These are phyloP conservation scores for Drosophila equinoxialis DNA, from an alignment of 1,140 invertebrate genomes.

Conservation along the genomic window DNA sequence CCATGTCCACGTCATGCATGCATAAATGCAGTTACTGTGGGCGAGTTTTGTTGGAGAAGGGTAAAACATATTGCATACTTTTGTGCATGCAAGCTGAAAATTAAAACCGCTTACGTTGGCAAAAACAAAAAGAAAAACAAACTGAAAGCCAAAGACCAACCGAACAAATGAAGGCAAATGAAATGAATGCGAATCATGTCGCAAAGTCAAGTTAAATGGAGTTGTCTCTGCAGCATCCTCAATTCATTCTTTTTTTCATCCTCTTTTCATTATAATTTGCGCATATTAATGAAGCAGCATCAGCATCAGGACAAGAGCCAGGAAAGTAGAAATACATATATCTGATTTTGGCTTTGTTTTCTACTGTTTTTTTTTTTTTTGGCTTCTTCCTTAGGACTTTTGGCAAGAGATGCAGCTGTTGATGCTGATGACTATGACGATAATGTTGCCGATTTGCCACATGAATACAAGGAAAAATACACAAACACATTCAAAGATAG, in stretches of 20 bases:
- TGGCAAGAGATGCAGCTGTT: conserved; percentile 61
- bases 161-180: conserved; percentile 42
- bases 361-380: neutral
- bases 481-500: conserved; percentile 21
- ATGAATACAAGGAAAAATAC: conserved; percentile 44
- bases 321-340: conserved; percentile 15
- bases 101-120: conserved; percentile 78
- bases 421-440: conserved; percentile 46
- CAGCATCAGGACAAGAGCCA: neutral
- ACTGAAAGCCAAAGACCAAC: conserved; percentile 38
- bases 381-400: conserved; percentile 55
- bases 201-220: conserved; percentile 54
- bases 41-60: conserved; percentile 18
- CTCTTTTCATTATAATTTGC: conserved; percentile 56
- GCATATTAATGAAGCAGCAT: conserved; percentile 56
- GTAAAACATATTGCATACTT: conserved; percentile 76
- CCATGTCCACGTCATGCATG: conserved; percentile 66
- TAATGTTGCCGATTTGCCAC: conserved; percentile 76
- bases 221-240: conserved; percentile 49
- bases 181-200: conserved; percentile 54
- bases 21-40: conserved; percentile 63
- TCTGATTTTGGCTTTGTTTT: conserved; percentile 26
- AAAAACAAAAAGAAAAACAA: conserved; percentile 38
- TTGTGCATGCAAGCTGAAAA: conserved; percentile 81
- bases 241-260: conserved; percentile 12